Base-by-base conservation (phyloP, 2,113 vertebrate genomes). In the Chamaea fasciata region DNA sequence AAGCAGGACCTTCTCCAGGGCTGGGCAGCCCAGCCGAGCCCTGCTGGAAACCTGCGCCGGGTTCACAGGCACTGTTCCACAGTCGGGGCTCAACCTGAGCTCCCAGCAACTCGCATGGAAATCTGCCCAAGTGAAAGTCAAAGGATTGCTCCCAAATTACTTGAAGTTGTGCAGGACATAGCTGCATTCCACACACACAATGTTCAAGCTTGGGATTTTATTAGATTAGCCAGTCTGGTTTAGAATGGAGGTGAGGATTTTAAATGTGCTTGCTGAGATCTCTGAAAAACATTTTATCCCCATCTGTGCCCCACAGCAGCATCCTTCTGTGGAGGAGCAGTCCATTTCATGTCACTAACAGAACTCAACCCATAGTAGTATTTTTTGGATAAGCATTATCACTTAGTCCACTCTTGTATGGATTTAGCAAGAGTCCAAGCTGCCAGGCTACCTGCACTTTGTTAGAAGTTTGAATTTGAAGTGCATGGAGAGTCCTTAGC, bases 1-100 rank as follows among this genome's bases (percentile, higher is more conserved):
- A 11, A 56, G 28, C 5, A 33, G 50, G 50, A 30, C 0, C 0
- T 50, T n/a, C 11, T 2, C 47, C 39, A 24, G 65, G 28, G 57
- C 57, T 14, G 65, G 47, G 50, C 7, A 1, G 77, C 46, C 21
- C 3, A 1, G 26, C 31, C 10, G 24, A 30, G 44, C 53, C 49
- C 56, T 26, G 21, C 56, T 84, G 83, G 50, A 41, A 73, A 44
- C 55, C 79, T 17, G 30, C 0, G 0, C 35, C 16, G 22, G 39
- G 28, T 5, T 15, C 9, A 6, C 39, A 57, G 80, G 62, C 44
- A 15, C 24, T 0, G 1, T 46, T 52, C 65, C 60, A 35, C 59
- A 56, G 65, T 6, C 1, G 0, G 31, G 57, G 22, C 64, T 75
- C 88, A 70, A 1, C 26, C 53, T 3, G 9, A 79, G n/a, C 18